Evolutionary conservation across 2,113 vertebrate species (phyloP), one percentile per base, ranked within the genome.

Genomic region (Nestor notabilis): DNA sequence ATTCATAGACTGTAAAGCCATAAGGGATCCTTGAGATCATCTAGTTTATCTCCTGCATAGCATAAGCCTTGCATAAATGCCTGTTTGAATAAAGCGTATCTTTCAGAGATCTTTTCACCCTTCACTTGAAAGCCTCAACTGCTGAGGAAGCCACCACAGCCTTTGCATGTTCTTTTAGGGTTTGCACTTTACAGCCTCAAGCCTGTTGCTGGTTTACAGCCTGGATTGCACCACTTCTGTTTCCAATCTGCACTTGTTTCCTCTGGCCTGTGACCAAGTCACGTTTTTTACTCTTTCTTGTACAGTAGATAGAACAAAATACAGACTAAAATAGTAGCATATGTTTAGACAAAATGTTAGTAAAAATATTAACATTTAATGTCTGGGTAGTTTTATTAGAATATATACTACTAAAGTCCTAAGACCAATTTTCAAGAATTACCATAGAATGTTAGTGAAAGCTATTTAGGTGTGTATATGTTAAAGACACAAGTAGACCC

Each of bases 11-110:
- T 83, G 58, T 65, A 85, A 82, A 93, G 81, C 91, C 95, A 93
- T 79, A 85, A 91, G 81, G 87, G 87, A 89, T 91, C 87, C 74
- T 96, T 89, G 84, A 93, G 81, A 93, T 89, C 94, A 85, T 85
- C 47, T 87, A 83, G 81, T 96, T 96, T 86, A 91, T 93, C 89
- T 95, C 58, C 93, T 52, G 56, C 77, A 82, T 75, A 96, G 65
- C 56, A 55, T 70, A 89, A 92, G 87, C 77, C 61, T 81, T 84
- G 69, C 83, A 95, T 78, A 83, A 94, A 94, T 55, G 84, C 91
- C 87, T 43, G 5, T 76, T 84, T 52, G 72, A 89, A 71, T 91
- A 52, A 84, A 93, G 56, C 25, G 1, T 41, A 71, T 79, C 44
- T 89, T 91, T 82, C 87, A 85, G 47, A 82, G 77, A 79, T 52